Percentiles rank a stretch among this genome's conserved stretches.
Conservation (phyloP, 2,113 vertebrate genomes). For the Rhea americana region DNA sequence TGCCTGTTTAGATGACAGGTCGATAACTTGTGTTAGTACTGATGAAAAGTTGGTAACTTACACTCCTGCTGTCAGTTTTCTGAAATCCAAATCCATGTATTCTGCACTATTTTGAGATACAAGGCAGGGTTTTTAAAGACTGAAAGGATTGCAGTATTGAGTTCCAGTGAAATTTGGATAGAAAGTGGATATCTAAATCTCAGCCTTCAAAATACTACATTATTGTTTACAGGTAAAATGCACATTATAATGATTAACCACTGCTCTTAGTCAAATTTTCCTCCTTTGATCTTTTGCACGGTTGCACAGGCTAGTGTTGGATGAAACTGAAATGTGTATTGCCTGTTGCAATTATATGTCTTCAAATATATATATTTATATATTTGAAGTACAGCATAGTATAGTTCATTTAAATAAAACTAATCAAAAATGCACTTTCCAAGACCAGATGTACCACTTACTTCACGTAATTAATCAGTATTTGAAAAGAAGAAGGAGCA, state of each 20-base stretch:
- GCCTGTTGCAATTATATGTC: background rate
- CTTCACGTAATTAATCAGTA: background rate
- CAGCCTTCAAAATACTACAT: background rate
- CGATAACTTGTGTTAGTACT: background rate
- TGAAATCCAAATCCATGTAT: background rate
- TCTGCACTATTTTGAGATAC: background rate
- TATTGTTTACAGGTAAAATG: background rate
- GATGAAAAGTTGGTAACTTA: background rate
- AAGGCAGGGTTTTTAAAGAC: background rate
- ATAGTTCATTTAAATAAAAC: background rate
- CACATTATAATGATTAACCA: background rate
- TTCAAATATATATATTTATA: too few relatives aligned
- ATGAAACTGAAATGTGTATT: background rate
- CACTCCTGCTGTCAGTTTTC: background rate
- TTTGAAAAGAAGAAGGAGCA: background rate
- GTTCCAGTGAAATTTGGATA: background rate
- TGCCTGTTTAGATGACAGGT: background rate
- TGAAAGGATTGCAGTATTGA: background rate
- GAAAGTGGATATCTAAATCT: background rate
- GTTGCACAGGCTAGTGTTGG: background rate
- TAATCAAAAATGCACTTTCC: background rate
- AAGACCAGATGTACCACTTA: background rate
- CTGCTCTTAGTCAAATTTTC: background rate
- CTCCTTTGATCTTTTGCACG: background rate
- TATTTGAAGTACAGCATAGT: background rate